Base-by-base conservation (phyloP, 2,888 invertebrate species). In the Apotomis capreana region DNA sequence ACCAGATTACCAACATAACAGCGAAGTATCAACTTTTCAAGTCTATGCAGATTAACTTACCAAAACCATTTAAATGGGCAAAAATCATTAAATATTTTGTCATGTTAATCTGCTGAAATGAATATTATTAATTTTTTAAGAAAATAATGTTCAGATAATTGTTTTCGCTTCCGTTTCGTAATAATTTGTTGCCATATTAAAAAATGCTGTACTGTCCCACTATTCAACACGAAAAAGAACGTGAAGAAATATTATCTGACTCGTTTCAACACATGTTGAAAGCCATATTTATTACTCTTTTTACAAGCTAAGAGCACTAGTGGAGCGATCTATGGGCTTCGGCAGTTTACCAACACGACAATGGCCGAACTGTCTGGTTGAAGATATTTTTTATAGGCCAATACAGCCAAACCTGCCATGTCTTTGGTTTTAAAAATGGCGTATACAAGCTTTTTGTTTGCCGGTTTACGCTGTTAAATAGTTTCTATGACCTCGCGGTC, bases 391-490 rank as follows among this genome's bases (percentile, higher is more conserved):
- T 93, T 93, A 92, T 92, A 91, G 92, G 92, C 90, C 87, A 88
- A 86, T 89, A 90, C 89, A 89, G 87, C 88, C 85, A 89, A 88
- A 89, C 90, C 92, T 92, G 92, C 92, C 92, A 92, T 93, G 93
- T 93, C 93, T 93, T 92, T 91, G 93, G 92, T 93, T 94, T 94
- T 93, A 93, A 94, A 94, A 94, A 94, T 94, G 94, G 94, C 94
- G 94, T 94, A 94, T 93, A 94, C 93, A 94, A 94, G 93, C 94
- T 94, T 94, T 94, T 94, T 94, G 94, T 94, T 94, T 92, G 94
- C 94, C 94, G 94, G 94, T 93, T 90, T 92, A 92, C 87, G 89
- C 88, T 89, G 88, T 89, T 93, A 89, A 93, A 90, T 87, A 87
- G 87, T 89, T 89, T 89, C 84, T 85, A 85, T 88, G 86, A 87